Evolutionary conservation across 1,140 invertebrate species (phyloP), one percentile per base, ranked within the genome.

Genomic region (Trigoniulus corallinus): DNA sequence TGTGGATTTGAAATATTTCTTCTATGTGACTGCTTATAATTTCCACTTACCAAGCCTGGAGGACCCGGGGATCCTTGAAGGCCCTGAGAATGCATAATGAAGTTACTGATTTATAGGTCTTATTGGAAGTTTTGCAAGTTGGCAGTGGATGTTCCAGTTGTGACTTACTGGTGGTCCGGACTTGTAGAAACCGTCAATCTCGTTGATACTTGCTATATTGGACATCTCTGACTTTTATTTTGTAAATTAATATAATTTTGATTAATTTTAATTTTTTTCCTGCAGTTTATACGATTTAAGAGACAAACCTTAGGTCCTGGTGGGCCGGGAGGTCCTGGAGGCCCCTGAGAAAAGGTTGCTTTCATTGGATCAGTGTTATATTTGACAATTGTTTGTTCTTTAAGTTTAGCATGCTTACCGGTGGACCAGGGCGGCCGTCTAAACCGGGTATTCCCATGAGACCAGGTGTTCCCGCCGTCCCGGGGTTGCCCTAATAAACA

Each of bases 1-100:
- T 7, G 29, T 34, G 29, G 15, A n/a, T n/a, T n/a, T n/a, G n/a
- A n/a, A n/a, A n/a, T n/a, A n/a, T n/a, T n/a, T n/a, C n/a, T 37
- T 37, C n/a, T 37, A 10, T 37, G 10, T 37, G 42, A 43, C 12
- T 13, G n/a, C n/a, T n/a, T n/a, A 47, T 29, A 39, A 21, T 49
- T 7, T 3, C 18, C 15, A 34, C 27, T 54, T 49, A 49, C 50
- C 3, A 66, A 63, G 20, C 73, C 72, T 43, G 65, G 58, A 4
- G 65, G 61, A 15, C 58, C 58, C 49, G 54, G 59, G n/a, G 59
- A 41, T 27, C 66, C 64, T 47, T 58, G 54, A 29, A 55, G 24
- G 10, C 70, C 62, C 42, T 56, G 54, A 45, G 53, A 25, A 44
- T 24, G 21, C 12, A 10, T 18, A 21, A 4, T 44, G 24, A 12